A percentile compares a stretch with the other conserved stretches of the same genome.
Evolutionary conservation across 2,888 invertebrate genomes (phyloP).

Genomic region (Anodontia alba): DNA sequence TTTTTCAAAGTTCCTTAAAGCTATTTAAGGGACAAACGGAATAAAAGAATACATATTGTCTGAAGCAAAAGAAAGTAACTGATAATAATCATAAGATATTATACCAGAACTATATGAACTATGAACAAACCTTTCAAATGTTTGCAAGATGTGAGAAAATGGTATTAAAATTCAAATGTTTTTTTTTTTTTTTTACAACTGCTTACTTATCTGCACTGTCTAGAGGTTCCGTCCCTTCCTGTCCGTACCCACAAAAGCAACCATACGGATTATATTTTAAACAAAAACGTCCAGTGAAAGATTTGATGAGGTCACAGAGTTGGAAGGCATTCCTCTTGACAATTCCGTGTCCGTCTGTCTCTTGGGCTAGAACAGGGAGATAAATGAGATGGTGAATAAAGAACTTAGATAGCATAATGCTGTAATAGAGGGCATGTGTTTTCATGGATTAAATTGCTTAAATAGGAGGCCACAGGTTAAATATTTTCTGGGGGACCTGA

Average conservation of each 20-base stretch:
- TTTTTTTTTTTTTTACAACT: too few species aligned
- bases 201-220: slow-evolving; percentile 73
- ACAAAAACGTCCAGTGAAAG: slow-evolving; percentile 72
- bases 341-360: slow-evolving; percentile 5
- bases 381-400: not conserved
- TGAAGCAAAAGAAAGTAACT: too few species aligned
- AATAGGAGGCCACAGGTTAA: not conserved
- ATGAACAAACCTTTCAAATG: too few species aligned
- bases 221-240: slow-evolving; percentile 63
- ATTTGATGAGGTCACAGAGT: slow-evolving; percentile 71
- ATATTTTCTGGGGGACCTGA: not conserved
- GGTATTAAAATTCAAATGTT: too few species aligned
- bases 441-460: not conserved
- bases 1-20: too few species aligned
- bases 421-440: not conserved
- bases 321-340: slow-evolving; percentile 66
- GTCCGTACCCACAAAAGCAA: slow-evolving; percentile 79
- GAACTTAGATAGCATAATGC: not conserved
- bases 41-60: too few species aligned
- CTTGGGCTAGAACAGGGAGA: not conserved
- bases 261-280: slow-evolving; percentile 75
- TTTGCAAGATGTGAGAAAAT: too few species aligned
- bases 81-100: too few species aligned
- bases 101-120: too few species aligned
- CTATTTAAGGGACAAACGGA: too few species aligned